Evolutionary conservation across 1,140 invertebrate species (phyloP).

Genomic region (Neodiprion lecontei): DNA sequence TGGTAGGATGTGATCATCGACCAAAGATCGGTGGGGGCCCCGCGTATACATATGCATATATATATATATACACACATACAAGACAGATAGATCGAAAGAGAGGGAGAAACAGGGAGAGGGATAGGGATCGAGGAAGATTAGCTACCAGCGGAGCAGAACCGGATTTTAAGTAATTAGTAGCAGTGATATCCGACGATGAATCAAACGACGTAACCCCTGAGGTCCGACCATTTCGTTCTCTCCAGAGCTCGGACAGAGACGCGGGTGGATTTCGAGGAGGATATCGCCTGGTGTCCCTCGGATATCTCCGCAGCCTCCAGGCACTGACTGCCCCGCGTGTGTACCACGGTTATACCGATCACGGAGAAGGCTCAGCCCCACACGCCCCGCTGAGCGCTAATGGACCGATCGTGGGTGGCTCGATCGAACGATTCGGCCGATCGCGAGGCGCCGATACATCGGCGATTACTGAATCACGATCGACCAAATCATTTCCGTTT

Average conservation of each 20-base stretch:
- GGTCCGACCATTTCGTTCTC: too few species aligned
- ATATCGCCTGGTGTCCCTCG: too few species aligned
- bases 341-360: not conserved
- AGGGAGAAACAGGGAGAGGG: not conserved
- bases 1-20: too few species aligned
- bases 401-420: slow-evolving; percentile 53
- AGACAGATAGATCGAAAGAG: not conserved
- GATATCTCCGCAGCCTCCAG: too few species aligned
- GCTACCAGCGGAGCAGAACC: slow-evolving; percentile 41
- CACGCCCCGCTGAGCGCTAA: slow-evolving; percentile 50
- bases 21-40: too few species aligned
- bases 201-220: slow-evolving; percentile 30
- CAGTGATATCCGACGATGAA: slow-evolving; percentile 37
- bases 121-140: slow-evolving; percentile 8
- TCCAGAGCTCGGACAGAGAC: too few species aligned
- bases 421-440: slow-evolving; percentile 22
- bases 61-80: too few species aligned
- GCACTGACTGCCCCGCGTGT: not conserved
- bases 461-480: slow-evolving; percentile 2
- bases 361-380: slow-evolving; percentile 31
- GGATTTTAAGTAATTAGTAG: slow-evolving; percentile 44
- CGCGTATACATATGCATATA: too few species aligned
- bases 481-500: too few species aligned
- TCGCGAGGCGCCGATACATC: slow-evolving; percentile 11
- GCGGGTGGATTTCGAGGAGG: too few species aligned